Conservation (phyloP, 2,888 invertebrate species). For the Coronaproctus castanopsis region DNA sequence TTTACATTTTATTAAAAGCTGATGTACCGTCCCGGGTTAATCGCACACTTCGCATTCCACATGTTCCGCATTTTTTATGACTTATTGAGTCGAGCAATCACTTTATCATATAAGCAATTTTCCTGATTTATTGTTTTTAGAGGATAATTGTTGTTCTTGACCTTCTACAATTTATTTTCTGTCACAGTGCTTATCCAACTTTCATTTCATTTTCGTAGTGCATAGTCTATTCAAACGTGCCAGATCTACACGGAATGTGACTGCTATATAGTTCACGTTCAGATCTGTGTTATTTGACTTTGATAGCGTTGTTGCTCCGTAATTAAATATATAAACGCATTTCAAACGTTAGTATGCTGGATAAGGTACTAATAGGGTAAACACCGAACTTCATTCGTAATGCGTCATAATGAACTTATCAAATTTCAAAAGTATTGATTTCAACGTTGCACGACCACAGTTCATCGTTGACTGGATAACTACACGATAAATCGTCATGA, state of each 20-base stretch:
- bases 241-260: neutral
- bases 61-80: too few species aligned
- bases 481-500: neutral
- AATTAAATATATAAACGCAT: neutral
- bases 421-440: neutral
- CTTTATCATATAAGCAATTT: neutral
- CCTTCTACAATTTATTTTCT: neutral
- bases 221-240: too few species aligned
- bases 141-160: neutral
- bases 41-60: too few species aligned
- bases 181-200: neutral
- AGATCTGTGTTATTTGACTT: neutral
- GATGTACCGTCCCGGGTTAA: too few species aligned
- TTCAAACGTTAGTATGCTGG: neutral
- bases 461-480: neutral
- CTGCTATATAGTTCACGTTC: neutral
- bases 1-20: too few species aligned
- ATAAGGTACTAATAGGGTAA: neutral
- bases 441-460: neutral
- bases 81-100: too few species aligned
- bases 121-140: neutral
- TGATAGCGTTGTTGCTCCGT: neutral
- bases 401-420: neutral
- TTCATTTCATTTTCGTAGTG: neutral
- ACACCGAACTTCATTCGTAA: neutral